These are phyloP conservation scores for Edolisoma coerulescens DNA, from an alignment of 2,113 vertebrate species.

Conservation along the genomic window DNA sequence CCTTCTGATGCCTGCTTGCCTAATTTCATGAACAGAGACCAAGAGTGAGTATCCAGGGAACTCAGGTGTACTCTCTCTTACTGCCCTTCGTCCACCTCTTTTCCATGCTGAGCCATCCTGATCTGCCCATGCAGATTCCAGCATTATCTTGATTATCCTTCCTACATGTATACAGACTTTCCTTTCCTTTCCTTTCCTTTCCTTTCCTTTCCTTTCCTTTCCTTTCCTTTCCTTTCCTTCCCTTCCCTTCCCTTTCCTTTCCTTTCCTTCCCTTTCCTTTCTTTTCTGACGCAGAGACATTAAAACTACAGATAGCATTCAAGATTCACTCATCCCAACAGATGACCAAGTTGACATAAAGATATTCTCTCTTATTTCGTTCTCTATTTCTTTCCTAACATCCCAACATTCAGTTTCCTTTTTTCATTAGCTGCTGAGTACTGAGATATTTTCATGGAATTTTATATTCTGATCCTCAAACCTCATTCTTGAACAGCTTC, in stretches of 20 bases:
- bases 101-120: not conserved
- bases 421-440: not conserved
- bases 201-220: not conserved
- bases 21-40: not conserved
- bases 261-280: too few species aligned
- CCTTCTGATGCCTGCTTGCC: not conserved
- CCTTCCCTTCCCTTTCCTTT: too few species aligned
- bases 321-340: rapidly evolving
- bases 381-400: not conserved
- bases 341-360: not conserved
- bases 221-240: too few species aligned
- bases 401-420: not conserved
- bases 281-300: not conserved
- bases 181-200: not conserved
- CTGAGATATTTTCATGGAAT: not conserved
- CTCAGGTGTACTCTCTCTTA: not conserved
- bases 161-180: rapidly evolving
- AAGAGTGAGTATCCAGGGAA: not conserved
- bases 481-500: not conserved
- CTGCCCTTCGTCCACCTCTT: not conserved
- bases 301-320: not conserved
- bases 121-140: not conserved
- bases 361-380: not conserved
- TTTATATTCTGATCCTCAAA: not conserved
- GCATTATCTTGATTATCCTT: not conserved